These are phyloP conservation scores for Morinoia aosen DNA, from an alignment of 2,888 invertebrate genomes.

Conservation along the genomic window DNA sequence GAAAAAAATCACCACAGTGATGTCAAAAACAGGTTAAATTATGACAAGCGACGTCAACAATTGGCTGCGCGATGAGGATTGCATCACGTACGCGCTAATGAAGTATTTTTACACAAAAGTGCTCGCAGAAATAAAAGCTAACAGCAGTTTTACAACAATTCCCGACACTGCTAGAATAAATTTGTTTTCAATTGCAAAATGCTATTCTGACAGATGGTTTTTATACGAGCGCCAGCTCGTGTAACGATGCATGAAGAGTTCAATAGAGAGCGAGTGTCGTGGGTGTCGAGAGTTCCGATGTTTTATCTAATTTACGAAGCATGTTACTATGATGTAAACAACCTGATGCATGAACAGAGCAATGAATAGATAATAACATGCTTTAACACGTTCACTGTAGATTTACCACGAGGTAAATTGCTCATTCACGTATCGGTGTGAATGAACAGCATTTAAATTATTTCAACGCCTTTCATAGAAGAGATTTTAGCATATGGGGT, in stretches of 20 bases:
- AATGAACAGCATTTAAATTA: too few species aligned
- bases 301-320: not conserved
- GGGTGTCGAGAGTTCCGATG: not conserved
- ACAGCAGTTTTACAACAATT: not conserved
- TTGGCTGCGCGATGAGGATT: not conserved
- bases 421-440: too few species aligned
- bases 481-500: too few species aligned
- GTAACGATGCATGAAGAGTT: too few species aligned
- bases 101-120: not conserved
- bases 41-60: not conserved
- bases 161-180: not conserved
- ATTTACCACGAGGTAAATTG: too few species aligned
- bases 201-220: not conserved
- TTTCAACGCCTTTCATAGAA: too few species aligned
- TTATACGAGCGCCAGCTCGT: not conserved
- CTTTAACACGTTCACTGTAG: too few species aligned
- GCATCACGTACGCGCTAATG: not conserved
- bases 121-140: not conserved
- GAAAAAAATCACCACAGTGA: not conserved
- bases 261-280: not conserved
- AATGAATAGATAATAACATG: not conserved
- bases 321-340: not conserved
- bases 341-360: not conserved
- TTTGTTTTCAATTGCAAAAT: not conserved
- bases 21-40: not conserved